phyloP scores from a whole-genome alignment of 2,888 invertebrate species.

The Nudaria mundana region DNA sequence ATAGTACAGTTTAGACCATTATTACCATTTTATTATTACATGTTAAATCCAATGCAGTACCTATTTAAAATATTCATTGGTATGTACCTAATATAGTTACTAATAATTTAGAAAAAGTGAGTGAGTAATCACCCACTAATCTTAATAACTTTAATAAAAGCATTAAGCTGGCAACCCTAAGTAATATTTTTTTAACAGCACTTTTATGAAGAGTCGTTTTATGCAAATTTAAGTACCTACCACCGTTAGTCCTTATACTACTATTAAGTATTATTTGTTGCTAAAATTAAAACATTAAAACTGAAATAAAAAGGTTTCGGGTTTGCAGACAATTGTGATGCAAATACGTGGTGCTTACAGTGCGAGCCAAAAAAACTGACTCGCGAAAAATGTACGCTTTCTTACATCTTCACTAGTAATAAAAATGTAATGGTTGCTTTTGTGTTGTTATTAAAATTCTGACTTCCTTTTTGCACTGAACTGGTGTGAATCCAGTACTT shows the following conservation, averaged over 20 bases:
- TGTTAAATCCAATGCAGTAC: too few species aligned
- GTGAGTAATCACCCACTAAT: too few species aligned
- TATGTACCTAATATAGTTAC: too few species aligned
- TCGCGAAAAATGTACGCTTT: slow-evolving; percentile 39
- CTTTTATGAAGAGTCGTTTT: slow-evolving; percentile 32
- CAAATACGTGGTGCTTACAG: slow-evolving; percentile 49
- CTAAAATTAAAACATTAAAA: slow-evolving; percentile 72
- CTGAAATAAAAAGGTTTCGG: slow-evolving; percentile 49
- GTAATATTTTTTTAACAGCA: slow-evolving; percentile 36
- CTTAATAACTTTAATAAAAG: slow-evolving; percentile 31
- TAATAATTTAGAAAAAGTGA: too few species aligned
- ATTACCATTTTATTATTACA: too few species aligned
- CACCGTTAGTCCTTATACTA: slow-evolving; percentile 58
- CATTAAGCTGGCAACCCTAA: slow-evolving; percentile 24
- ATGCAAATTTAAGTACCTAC: slow-evolving; percentile 69
- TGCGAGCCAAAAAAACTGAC: slow-evolving; percentile 45
- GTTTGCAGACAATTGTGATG: slow-evolving; percentile 69
- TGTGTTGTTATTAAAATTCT: slow-evolving; percentile 33
- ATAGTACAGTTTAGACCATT: too few species aligned
- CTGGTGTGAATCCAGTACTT: slow-evolving; percentile 10
- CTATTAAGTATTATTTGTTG: slow-evolving; percentile 74
- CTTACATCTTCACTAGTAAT: slow-evolving; percentile 36
- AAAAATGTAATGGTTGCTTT: slow-evolving; percentile 34
- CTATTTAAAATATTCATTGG: too few species aligned
- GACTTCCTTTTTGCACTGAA: slow-evolving; percentile 26